Evolutionary conservation across 1,140 invertebrate genomes (phyloP).

Genomic region (Bombus terrestris): DNA sequence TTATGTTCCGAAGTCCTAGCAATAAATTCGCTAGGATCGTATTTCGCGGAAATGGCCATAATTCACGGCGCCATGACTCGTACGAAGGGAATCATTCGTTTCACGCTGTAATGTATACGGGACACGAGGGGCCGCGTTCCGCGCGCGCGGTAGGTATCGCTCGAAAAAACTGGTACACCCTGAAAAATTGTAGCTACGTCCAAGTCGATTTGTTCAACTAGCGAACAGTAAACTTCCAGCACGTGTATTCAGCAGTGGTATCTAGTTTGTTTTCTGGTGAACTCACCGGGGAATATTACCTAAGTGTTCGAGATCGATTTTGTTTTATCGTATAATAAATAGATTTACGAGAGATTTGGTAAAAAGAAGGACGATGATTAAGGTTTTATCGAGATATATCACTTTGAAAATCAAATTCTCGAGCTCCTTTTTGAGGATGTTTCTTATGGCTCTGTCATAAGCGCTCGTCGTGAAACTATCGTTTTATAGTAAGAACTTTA

Average conservation of each 20-base stretch:
- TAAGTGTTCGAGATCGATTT: neutral
- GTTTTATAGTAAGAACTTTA: no score
- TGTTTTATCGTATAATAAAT: neutral
- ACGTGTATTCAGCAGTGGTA: neutral
- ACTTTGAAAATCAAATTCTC: no score
- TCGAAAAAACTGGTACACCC: slow-evolving; percentile 36
- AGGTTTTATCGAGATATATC: no score
- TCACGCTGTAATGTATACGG: slow-evolving; percentile 43
- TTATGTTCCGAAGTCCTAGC: neutral
- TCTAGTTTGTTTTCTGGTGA: neutral
- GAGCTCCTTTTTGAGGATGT: neutral
- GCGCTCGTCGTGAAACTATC: no score
- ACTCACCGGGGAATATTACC: slow-evolving; percentile 6
- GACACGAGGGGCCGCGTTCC: slow-evolving; percentile 28
- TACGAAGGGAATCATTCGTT: slow-evolving; percentile 33
- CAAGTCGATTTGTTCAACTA: slow-evolving; percentile 45
- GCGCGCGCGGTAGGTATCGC: slow-evolving; percentile 29
- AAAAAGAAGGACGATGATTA: neutral
- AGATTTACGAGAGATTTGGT: neutral
- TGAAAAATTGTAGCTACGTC: slow-evolving; percentile 33
- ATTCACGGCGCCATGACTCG: slow-evolving; percentile 4
- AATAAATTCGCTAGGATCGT: neutral
- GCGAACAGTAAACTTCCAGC: neutral
- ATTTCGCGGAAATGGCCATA: slow-evolving; percentile 8
- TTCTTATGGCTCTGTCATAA: neutral